These are phyloP conservation scores for Hyalella azteca DNA, from an alignment of 2,888 invertebrate species.

Conservation along the genomic window DNA sequence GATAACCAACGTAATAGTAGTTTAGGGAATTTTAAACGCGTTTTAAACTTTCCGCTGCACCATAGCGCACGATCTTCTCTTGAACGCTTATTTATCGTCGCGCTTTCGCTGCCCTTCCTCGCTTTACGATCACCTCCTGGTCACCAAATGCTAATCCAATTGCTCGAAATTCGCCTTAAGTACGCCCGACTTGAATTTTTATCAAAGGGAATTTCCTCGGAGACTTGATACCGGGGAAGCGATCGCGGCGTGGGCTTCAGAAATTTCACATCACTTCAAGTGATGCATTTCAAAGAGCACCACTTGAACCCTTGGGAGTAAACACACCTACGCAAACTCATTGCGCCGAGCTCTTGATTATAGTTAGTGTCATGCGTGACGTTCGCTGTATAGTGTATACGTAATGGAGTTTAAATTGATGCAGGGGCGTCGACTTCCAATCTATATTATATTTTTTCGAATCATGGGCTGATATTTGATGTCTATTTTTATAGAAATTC, in stretches of 20 bases:
- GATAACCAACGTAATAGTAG: conserved; percentile 15
- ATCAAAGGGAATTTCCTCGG: conserved; percentile 23
- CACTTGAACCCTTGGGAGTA: no score
- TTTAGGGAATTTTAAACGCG: conserved; percentile 4
- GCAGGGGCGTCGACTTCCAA: no score
- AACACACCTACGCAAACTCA: no score
- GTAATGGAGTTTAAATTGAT: no score
- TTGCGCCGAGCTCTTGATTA: no score
- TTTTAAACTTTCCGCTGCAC: neutral
- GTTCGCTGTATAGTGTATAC: no score
- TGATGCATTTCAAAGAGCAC: neutral
- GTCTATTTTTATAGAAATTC: no score
- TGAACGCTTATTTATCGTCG: neutral
- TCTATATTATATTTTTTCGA: no score
- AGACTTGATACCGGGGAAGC: conserved; percentile 19
- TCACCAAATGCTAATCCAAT: conserved; percentile 37
- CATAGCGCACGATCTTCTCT: neutral
- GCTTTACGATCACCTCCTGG: conserved; percentile 5
- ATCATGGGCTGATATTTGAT: no score
- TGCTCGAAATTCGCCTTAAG: conserved; percentile 33
- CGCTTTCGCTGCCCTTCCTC: neutral
- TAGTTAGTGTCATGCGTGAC: no score
- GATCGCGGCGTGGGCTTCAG: neutral
- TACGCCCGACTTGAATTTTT: conserved; percentile 26
- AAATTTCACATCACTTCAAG: conserved; percentile 9